A percentile compares a stretch with the other conserved stretches of the same genome.
Evolutionary conservation across 92 coral and sea anemone genomes (phyloP).

Genomic region (Montipora capitata): DNA sequence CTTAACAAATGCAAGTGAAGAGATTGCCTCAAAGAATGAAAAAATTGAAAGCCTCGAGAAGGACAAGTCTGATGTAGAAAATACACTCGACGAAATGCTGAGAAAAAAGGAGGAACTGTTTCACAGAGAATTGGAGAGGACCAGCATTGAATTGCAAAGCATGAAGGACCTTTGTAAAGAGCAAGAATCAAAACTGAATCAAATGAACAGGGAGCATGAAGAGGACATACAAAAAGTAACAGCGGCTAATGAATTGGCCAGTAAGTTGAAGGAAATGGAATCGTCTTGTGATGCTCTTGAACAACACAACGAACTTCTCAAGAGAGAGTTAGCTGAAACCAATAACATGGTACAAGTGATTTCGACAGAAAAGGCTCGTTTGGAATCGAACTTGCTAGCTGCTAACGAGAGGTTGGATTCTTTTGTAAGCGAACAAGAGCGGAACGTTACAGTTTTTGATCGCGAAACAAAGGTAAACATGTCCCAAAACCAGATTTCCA

Average conservation of each 20-base stretch:
- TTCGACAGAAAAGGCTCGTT: slow-evolving; percentile 16
- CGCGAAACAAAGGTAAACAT: neutral
- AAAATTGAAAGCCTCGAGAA: slow-evolving; percentile 7
- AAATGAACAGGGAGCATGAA: slow-evolving; percentile 36
- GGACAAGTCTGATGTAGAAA: slow-evolving; percentile 39
- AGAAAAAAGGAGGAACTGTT: slow-evolving; percentile 19
- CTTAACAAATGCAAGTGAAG: neutral
- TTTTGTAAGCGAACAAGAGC: slow-evolving; percentile 12
- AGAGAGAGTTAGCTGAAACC: slow-evolving; percentile 56
- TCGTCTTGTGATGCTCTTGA: slow-evolving; percentile 20
- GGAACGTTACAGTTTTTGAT: neutral
- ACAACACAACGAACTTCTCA: slow-evolving; percentile 57
- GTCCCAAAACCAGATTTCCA: neutral
- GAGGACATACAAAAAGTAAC: slow-evolving; percentile 30
- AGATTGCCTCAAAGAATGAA: slow-evolving; percentile 15
- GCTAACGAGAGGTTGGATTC: slow-evolving; percentile 9
- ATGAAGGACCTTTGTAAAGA: slow-evolving; percentile 17
- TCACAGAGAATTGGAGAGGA: slow-evolving; percentile 25
- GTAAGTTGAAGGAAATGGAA: slow-evolving; percentile 32
- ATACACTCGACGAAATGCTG: slow-evolving; percentile 29
- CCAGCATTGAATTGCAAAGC: neutral
- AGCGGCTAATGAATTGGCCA: slow-evolving; percentile 44
- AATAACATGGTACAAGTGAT: neutral
- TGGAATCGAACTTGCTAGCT: slow-evolving; percentile 2
- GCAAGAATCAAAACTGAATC: slow-evolving; percentile 29